Evolutionary conservation across 2,113 vertebrate genomes (phyloP).

Genomic region (Silurus glanis): DNA sequence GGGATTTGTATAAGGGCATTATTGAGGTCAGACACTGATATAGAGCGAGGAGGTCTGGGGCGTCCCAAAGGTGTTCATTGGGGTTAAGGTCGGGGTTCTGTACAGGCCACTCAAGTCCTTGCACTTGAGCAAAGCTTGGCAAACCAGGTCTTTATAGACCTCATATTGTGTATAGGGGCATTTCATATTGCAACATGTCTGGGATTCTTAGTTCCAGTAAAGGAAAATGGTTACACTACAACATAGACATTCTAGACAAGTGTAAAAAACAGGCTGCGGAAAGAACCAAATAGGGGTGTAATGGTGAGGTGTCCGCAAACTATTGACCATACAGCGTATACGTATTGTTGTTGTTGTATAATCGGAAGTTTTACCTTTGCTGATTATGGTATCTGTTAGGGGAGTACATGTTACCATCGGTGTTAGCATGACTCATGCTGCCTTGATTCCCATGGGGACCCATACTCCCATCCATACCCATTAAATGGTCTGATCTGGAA

Average conservation of each 20-base stretch:
- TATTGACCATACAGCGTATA: not conserved
- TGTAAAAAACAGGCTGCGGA: not conserved
- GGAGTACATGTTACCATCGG: slow-evolving; percentile 76
- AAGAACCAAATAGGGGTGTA: not conserved
- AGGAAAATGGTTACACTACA: not conserved
- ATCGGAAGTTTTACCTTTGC: slow-evolving; percentile 69
- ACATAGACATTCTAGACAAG: not conserved
- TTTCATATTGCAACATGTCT: not conserved
- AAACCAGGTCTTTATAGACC: not conserved
- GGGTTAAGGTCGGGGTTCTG: not conserved
- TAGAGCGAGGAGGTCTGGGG: not conserved
- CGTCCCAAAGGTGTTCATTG: not conserved
- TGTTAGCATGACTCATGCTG: slow-evolving; percentile 76
- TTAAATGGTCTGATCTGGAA: slow-evolving; percentile 76
- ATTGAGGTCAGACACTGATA: not conserved
- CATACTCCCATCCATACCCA: slow-evolving; percentile 78
- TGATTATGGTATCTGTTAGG: slow-evolving; percentile 73
- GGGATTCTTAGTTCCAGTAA: not conserved
- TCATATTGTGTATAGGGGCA: not conserved
- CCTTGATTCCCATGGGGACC: slow-evolving; percentile 72
- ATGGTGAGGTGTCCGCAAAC: not conserved
- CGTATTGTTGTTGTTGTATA: not conserved
- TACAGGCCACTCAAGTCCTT: not conserved
- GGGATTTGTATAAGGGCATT: not conserved
- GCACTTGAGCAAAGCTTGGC: not conserved